These are phyloP conservation scores for Campylomormyrus numenius DNA, from an alignment of 2,113 vertebrate species.

Conservation along the genomic window DNA sequence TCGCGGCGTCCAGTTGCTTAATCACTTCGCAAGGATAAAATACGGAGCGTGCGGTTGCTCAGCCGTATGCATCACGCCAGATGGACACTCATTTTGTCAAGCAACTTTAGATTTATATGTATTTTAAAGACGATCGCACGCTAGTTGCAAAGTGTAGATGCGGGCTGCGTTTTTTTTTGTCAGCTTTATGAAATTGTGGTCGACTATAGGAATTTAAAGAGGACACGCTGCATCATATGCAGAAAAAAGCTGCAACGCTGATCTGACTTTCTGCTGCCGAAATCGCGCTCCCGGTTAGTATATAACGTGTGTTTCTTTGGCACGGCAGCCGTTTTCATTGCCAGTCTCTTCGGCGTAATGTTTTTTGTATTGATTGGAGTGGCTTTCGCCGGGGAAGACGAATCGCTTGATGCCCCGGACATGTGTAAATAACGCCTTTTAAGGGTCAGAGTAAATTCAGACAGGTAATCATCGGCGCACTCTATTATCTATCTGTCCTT, in stretches of 20 bases:
- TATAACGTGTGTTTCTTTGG: constrained; percentile 26
- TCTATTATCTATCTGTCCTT: constrained; percentile 32
- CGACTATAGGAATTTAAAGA: constrained; percentile 43
- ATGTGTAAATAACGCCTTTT: constrained; percentile 4
- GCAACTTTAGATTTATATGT: constrained; percentile 21
- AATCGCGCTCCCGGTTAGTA: constrained; percentile 36
- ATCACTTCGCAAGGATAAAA: constrained; percentile 50
- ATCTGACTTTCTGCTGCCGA: constrained; percentile 33
- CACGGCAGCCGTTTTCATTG: constrained; percentile 45
- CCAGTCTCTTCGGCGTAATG: constrained; percentile 35
- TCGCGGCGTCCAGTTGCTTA: constrained; percentile 50
- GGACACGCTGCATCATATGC: constrained; percentile 21
- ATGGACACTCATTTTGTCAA: constrained; percentile 41
- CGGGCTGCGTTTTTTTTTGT: constrained; percentile 35
- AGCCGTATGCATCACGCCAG: constrained; percentile 39
- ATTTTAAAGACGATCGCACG: constrained; percentile 18
- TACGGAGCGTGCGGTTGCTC: constrained; percentile 39
- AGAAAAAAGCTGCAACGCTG: constrained; percentile 20
- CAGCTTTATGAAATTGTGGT: constrained; percentile 47
- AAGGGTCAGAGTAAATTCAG: constrained; percentile 24
- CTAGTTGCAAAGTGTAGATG: constrained; percentile 39
- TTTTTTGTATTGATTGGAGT: constrained; percentile 46
- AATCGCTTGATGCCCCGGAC: constrained; percentile 35
- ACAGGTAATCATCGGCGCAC: constrained; percentile 22
- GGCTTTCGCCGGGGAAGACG: constrained; percentile 39